phyloP scores from a whole-genome alignment of 2,797 vertebrate genomes.

The Synaphobranchus kaupii region DNA sequence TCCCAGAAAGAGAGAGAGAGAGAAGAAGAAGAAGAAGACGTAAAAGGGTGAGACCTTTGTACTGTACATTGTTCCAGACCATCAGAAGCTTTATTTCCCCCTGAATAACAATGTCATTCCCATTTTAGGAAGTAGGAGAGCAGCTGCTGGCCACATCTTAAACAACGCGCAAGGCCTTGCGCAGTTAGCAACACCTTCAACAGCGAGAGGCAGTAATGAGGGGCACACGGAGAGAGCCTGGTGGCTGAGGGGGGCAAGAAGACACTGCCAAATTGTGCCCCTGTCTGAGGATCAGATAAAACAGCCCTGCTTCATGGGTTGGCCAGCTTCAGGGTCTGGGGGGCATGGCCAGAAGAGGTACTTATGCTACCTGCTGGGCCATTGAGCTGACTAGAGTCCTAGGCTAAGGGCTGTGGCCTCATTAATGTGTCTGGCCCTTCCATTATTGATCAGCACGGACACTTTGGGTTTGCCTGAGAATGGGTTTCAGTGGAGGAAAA shows the following conservation, averaged over 20 bases:
- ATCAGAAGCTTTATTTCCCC: not conserved
- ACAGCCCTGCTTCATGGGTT: not conserved
- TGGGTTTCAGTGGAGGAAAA: not conserved
- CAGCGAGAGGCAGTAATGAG: not conserved
- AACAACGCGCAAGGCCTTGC: not conserved
- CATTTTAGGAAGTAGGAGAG: slow-evolving; percentile 4
- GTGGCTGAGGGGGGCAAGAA: not conserved
- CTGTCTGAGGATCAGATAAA: not conserved
- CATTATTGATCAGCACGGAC: not conserved
- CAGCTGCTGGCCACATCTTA: not conserved
- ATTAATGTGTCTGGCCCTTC: not conserved
- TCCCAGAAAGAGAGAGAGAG: not conserved
- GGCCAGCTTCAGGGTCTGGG: not conserved
- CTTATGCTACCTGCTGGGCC: not conserved
- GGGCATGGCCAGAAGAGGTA: not conserved
- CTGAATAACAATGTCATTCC: not conserved
- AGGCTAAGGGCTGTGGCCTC: not conserved
- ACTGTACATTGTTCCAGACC: not conserved
- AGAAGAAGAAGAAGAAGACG: not conserved
- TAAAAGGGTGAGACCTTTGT: not conserved
- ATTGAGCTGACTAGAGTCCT: not conserved
- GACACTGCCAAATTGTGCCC: not conserved
- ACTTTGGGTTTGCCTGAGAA: not conserved
- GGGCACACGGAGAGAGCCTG: not conserved
- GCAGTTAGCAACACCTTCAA: not conserved